Percentiles rank a stretch among this genome's conserved stretches.
Conservation (phyloP, 2,888 invertebrate genomes). For the Stegana nigrithorax region DNA sequence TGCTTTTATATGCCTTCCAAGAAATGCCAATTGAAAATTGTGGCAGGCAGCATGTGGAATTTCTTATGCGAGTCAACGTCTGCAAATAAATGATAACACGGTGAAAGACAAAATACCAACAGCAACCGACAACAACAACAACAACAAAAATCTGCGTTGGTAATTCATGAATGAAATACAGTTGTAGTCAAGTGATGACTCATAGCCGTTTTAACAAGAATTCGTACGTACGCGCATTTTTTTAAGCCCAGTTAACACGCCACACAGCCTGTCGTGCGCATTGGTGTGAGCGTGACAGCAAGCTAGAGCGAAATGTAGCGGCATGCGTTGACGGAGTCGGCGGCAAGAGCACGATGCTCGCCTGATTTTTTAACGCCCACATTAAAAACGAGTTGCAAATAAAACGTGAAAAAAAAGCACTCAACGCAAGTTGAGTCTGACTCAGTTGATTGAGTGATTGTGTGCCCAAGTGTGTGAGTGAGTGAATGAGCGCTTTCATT, state of each 20-base stretch:
- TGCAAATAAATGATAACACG: too few relatives aligned
- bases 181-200: constrained; percentile 43
- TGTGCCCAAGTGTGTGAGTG: too few relatives aligned
- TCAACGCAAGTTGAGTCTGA: not conserved
- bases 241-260: constrained; percentile 38
- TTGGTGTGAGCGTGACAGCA: not conserved
- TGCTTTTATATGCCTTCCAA: too few relatives aligned
- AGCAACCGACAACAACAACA: not conserved
- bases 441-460: too few relatives aligned
- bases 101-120: not conserved
- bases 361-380: too few relatives aligned
- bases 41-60: not conserved
- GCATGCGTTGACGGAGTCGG: not conserved
- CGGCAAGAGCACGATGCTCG: not conserved
- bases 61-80: too few relatives aligned
- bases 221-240: constrained; percentile 47
- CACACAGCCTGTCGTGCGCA: constrained; percentile 23
- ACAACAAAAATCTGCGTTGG: constrained; percentile 27
- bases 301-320: not conserved
- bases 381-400: not conserved
- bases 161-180: constrained; percentile 42
- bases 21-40: too few relatives aligned
- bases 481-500: not conserved
- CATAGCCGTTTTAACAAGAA: constrained; percentile 51
- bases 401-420: not conserved